These are phyloP conservation scores for Linepithema humile DNA, from an alignment of 1,140 invertebrate genomes.

Conservation along the genomic window DNA sequence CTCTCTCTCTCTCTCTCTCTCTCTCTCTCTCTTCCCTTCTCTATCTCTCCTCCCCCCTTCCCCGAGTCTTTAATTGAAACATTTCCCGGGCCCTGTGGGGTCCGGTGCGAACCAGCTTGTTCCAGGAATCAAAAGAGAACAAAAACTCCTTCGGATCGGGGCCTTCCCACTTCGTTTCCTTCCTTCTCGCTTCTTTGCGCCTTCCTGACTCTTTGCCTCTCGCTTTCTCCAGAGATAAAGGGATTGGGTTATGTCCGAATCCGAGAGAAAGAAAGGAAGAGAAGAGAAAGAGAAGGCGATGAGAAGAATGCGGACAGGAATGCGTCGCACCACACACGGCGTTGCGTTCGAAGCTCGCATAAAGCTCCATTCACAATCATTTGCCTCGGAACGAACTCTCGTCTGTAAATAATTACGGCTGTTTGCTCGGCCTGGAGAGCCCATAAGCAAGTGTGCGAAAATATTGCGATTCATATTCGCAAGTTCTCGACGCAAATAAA, in stretches of 20 bases:
- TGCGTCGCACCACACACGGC: conserved; percentile 73
- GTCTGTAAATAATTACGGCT: conserved; percentile 23
- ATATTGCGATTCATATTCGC: conserved; percentile 1
- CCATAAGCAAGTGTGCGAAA: conserved; percentile 1
- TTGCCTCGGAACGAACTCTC: not conserved
- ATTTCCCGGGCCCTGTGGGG: conserved; percentile 68
- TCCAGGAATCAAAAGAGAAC: conserved; percentile 70
- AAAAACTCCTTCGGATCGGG: conserved; percentile 55
- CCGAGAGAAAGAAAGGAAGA: conserved; percentile 60
- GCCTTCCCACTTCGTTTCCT: not conserved
- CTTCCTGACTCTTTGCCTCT: not conserved
- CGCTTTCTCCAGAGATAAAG: conserved; percentile 49
- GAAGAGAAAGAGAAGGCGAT: conserved; percentile 61
- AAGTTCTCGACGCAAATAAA: not conserved
- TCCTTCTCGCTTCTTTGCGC: not conserved
- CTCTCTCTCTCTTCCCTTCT: not conserved
- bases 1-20: conserved; percentile 3
- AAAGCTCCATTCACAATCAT: conserved; percentile 70
- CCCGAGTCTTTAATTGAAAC: conserved; percentile 71
- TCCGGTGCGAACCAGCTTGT: conserved; percentile 68
- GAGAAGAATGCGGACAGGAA: conserved; percentile 68
- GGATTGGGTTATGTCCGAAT: conserved; percentile 66
- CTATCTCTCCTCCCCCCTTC: not conserved
- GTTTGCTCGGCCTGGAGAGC: not conserved
- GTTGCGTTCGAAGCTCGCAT: conserved; percentile 52